Evolutionary conservation across 2,888 invertebrate species (phyloP), one percentile per base, ranked within the genome.

Genomic region (Neoscelio sp.): DNA sequence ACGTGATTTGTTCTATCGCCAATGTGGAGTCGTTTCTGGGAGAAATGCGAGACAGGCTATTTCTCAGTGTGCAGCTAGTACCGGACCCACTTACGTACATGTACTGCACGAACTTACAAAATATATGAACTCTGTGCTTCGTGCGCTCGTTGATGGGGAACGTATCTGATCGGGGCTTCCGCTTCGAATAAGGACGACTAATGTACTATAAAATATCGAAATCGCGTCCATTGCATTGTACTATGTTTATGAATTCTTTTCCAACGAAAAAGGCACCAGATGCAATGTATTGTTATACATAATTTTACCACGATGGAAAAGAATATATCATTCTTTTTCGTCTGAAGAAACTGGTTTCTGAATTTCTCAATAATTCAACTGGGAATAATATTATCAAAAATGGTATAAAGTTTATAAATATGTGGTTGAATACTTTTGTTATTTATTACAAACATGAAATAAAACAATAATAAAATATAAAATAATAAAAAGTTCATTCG

Each of bases 91-190:
- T 77, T 77, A 77, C 65, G 71, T 52, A 58, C 42, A 60, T 44
- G 64, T 52, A 65, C 20, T 12, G 58, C 52, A 52, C 46, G 48
- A 70, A 40, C 54, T 54, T 76, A 54, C 30, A 40, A 56, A 70
- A 77, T 77, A 64, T 77, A 77, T 68, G 77, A 67, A 71, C 65
- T 78, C 46, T 26, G 71, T 13, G 77, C 70, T 60, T 38, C 77
- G 71, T 60, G 71, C 60, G 60, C 52, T 78, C 77, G 71, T 71
- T 54, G 71, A 78, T 71, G 77, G 71, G 71, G 78, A 78, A 78
- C 78, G 71, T 77, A 77, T 73, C 67, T 78, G 78, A 78, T 78
- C 71, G 46, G 71, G n/a, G 46, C 54, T 78, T 73, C 71, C 78
- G 71, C 52, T 58, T 73, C 62, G 52, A 75, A 75, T 75, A 75